Percentiles rank a stretch among this genome's conserved stretches.
Evolutionary conservation across 2,888 invertebrate genomes (phyloP).

Genomic region (Epinotia demarniana): DNA sequence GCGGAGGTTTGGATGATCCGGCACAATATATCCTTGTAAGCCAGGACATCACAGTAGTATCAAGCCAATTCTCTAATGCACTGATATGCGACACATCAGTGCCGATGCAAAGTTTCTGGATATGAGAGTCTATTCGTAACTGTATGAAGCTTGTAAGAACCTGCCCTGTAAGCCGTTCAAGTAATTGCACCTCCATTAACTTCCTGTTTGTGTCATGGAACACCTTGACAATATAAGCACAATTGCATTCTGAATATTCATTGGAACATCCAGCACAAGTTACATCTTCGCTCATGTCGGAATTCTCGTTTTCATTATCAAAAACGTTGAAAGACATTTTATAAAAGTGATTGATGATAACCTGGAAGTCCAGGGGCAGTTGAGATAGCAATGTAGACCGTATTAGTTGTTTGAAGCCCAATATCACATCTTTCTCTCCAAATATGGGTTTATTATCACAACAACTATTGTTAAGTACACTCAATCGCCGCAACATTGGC

Average conservation of each 20-base stretch:
- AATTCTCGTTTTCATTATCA: constrained; percentile 77
- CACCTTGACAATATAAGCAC: constrained; percentile 87
- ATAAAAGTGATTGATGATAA: constrained; percentile 90
- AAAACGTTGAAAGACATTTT: constrained; percentile 91
- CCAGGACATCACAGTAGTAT: constrained; percentile 94
- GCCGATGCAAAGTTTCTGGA: constrained; percentile 93
- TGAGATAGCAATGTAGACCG: constrained; percentile 88
- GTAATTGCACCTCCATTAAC: constrained; percentile 89
- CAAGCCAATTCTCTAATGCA: constrained; percentile 94
- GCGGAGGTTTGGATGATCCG: constrained; percentile 85
- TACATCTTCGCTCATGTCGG: constrained; percentile 84
- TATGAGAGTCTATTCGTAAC: constrained; percentile 91
- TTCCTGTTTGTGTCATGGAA: constrained; percentile 92
- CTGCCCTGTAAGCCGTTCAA: constrained; percentile 94
- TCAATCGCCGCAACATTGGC: constrained; percentile 82
- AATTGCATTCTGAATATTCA: constrained; percentile 84
- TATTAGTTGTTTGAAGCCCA: constrained; percentile 87
- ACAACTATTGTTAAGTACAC: constrained; percentile 77
- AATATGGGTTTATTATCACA: constrained; percentile 78
- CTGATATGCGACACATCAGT: constrained; percentile 92
- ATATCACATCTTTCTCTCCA: constrained; percentile 81
- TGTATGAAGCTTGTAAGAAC: constrained; percentile 93
- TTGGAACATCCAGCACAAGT: constrained; percentile 90
- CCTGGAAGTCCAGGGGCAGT: constrained; percentile 88
- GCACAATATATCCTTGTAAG: constrained; percentile 91